phyloP scores from a whole-genome alignment of 2,888 invertebrate species.

The Heteromurus nitidus region DNA sequence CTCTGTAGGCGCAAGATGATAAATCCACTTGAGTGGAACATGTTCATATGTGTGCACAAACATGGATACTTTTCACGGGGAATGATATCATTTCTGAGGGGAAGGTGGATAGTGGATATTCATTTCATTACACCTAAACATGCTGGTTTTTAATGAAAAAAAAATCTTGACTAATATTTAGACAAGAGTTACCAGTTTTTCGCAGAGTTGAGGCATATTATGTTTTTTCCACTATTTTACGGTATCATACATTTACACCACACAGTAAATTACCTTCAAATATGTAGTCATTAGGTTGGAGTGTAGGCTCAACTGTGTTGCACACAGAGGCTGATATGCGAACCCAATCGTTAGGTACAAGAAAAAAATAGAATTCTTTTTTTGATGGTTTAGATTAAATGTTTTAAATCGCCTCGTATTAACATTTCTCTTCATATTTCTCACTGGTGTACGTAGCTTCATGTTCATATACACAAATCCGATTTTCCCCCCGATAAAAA shows the following conservation, averaged over 20 bases:
- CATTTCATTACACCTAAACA: constrained; percentile 7
- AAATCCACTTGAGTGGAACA: background rate
- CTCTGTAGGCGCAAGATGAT: background rate
- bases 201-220: background rate
- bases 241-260: background rate
- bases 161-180: background rate
- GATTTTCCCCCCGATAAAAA: background rate
- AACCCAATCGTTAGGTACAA: background rate
- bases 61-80: background rate
- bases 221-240: background rate
- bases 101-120: background rate
- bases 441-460: background rate
- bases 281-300: background rate
- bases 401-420: constrained; percentile 21
- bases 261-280: background rate
- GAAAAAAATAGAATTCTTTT: constrained; percentile 4
- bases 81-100: background rate
- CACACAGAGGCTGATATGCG: background rate
- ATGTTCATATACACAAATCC: background rate
- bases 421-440: constrained; percentile 16
- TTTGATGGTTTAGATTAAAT: background rate
- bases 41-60: background rate
- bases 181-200: constrained; percentile 3
- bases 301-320: background rate
- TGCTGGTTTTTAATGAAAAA: constrained; percentile 3